These are phyloP conservation scores for Diploscapter pachys DNA, from an alignment of 1,140 invertebrate genomes.

Conservation along the genomic window DNA sequence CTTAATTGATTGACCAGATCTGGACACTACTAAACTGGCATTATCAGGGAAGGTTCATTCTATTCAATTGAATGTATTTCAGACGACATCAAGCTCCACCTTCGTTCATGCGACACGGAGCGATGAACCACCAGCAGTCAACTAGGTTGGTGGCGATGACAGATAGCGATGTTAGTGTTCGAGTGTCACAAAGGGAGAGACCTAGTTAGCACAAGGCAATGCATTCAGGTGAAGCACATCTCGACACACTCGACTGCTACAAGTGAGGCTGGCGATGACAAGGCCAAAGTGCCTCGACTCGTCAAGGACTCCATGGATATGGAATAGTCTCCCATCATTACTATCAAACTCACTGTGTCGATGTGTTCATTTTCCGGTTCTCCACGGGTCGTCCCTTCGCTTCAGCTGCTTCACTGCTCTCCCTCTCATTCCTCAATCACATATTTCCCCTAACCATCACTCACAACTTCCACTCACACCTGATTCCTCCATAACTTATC, in stretches of 20 bases:
- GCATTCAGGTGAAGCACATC: constrained; percentile 25
- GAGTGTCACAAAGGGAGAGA: not conserved
- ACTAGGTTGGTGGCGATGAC: constrained; percentile 28
- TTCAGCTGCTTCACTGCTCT: too few species aligned
- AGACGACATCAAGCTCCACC: constrained; percentile 11
- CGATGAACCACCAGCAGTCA: constrained; percentile 37
- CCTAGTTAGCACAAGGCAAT: not conserved
- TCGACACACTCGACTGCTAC: constrained; percentile 32
- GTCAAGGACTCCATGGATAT: constrained; percentile 25
- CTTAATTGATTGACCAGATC: not conserved
- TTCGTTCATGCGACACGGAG: constrained; percentile 35
- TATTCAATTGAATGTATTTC: not conserved
- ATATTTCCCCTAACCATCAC: too few species aligned
- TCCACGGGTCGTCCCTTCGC: too few species aligned
- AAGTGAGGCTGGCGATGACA: constrained; percentile 16
- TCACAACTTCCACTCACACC: too few species aligned
- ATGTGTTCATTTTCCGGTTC: too few species aligned
- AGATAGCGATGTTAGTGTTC: constrained; percentile 26
- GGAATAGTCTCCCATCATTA: too few species aligned
- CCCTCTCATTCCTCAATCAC: too few species aligned
- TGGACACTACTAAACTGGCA: not conserved
- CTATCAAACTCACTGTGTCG: too few species aligned
- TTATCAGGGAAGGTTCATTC: not conserved
- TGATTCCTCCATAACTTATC: too few species aligned
- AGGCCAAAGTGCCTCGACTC: constrained; percentile 30